phyloP scores from a whole-genome alignment of 2,888 invertebrate species.

The Aphodius sticticus region DNA sequence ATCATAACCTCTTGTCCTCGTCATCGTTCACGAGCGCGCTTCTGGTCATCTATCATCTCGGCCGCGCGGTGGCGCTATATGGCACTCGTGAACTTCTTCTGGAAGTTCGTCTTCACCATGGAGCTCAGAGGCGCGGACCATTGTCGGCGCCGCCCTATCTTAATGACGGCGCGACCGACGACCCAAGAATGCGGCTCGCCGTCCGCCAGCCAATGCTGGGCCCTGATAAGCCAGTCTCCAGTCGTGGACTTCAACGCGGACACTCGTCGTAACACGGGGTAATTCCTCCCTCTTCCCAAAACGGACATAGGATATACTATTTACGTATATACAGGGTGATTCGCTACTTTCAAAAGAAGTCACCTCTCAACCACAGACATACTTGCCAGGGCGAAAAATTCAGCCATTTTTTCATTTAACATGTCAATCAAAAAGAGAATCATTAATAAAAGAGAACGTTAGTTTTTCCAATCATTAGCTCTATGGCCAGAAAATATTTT shows the following conservation, averaged over 20 bases:
- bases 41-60: conserved; percentile 8
- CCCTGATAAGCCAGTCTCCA: conserved; percentile 23
- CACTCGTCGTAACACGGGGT: conserved; percentile 8
- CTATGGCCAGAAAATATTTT: too few species aligned
- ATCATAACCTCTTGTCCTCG: conserved; percentile 14
- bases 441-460: too few species aligned
- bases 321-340: background rate
- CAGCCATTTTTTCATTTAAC: too few species aligned
- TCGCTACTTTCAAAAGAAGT: too few species aligned
- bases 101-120: conserved; percentile 10
- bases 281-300: conserved; percentile 24
- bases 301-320: background rate
- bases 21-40: background rate
- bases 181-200: conserved; percentile 38
- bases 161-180: conserved; percentile 49
- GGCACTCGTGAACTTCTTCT: background rate
- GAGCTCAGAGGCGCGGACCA: conserved; percentile 29
- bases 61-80: too few species aligned
- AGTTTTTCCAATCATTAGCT: too few species aligned
- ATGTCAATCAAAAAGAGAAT: too few species aligned
- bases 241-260: background rate
- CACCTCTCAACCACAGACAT: too few species aligned
- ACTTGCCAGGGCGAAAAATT: too few species aligned
- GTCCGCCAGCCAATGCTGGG: conserved; percentile 25
- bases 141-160: conserved; percentile 53